Evolutionary conservation across 2,797 vertebrate species (phyloP), one percentile per base, ranked within the genome.

Genomic region (Anguilla anguilla): DNA sequence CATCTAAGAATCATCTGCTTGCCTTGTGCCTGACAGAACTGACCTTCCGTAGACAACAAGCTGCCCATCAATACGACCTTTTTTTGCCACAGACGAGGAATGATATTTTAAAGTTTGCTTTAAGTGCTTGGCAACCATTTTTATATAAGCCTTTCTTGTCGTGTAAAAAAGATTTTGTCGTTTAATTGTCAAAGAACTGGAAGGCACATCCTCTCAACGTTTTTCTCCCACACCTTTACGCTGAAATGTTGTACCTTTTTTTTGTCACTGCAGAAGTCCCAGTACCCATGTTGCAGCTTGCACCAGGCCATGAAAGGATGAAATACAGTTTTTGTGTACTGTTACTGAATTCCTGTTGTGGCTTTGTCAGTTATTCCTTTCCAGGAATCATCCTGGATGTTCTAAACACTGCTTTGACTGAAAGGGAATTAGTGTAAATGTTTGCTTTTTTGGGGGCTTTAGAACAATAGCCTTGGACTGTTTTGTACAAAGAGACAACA

Each of bases 341-440:
- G 59, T 86, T 74, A 89, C 90, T 88, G 25, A 84, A 35, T 72
- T 86, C 55, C 85, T 90, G 64, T 86, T 82, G 83, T 85, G 64
- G 69, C 28, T 6, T 87, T 81, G 6, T 79, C 86, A 22, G 77
- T 51, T 79, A 25, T 88, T 59, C 49, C 84, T 88, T 89, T 91
- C 84, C 88, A 87, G 86, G 86, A 90, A 89, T 89, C 88, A 81
- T 81, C 79, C 69, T 86, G 84, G 39, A 86, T 87, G 87, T 87
- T 87, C 91, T 91, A 90, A 91, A 92, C 89, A 86, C 55, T 22
- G 43, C 13, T 72, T 89, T 85, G 87, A 82, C 10, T 77, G 55
- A 86, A 84, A 43, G 51, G 85, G 84, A 51, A 84, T 88, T 72
- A 19, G 88, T 87, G 89, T 94, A 93, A 94, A 94, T 93, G 92